Base-by-base conservation (phyloP, 2,797 vertebrate species). In the Scomberomorus guttatus region DNA sequence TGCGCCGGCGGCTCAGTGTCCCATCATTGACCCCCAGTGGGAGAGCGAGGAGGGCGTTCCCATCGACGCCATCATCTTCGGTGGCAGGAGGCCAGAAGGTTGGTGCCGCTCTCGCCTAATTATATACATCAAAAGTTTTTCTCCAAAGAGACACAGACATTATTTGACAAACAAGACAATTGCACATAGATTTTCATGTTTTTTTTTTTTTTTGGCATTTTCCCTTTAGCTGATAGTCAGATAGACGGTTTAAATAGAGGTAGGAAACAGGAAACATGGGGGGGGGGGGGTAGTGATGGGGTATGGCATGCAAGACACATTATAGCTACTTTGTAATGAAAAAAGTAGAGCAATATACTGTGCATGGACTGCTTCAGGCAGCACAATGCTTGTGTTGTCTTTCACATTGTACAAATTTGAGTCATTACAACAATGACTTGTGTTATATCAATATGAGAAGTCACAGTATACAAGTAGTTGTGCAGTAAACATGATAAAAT, bases 1-100 rank as follows among this genome's bases (percentile, higher is more conserved):
- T 62, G 93, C 96, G 44, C 97, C 97, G 0, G 97, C 97, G 0
- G 92, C 84, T 50, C 97, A 98, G 90, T 98, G 97, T 79, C 97
- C 97, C 42, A 98, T 97, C 86, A 97, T 98, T 72, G 97, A 98
- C 88, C 96, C 96, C 0, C 93, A 88, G 29, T 98, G 97, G 97
- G 97, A 98, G 86, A 97, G 95, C 0, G 96, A 97, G 11, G 95
- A 97, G 72, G 97, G 97, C 0, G 97, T 98, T 60, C 97, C 97
- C 61, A 98, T 98, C 12, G 97, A 98, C 1, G 97, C 97, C 80
- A 97, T 98, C 76, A 94, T 98, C 81, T 98, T 98, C 20, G 97
- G 97, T 7, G 97, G 97, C 27, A 95, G 97, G 74, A 96, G 97
- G 85, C 97, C 97, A 0, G 95, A 97, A 89, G 97, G 97, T 98